phyloP scores from a whole-genome alignment of 2,113 vertebrate species.

The Channa argus region DNA sequence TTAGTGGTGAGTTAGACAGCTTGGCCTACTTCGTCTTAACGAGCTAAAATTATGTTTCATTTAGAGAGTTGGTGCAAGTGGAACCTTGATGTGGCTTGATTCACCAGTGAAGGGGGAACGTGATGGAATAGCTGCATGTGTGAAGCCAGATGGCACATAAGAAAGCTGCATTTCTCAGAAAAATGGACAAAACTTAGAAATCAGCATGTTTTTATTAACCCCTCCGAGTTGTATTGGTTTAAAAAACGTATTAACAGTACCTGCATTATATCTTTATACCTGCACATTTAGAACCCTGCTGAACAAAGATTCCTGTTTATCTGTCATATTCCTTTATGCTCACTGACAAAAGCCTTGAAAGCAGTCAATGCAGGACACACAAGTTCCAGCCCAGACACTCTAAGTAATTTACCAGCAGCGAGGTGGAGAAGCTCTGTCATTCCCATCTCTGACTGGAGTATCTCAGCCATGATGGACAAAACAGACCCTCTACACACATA shows the following conservation, averaged over 20 bases:
- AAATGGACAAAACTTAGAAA: background rate
- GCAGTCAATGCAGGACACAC: slow-evolving; percentile 10
- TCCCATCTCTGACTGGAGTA: slow-evolving; percentile 58
- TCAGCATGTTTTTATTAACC: background rate
- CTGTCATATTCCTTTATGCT: slow-evolving; percentile 2
- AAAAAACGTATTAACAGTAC: background rate
- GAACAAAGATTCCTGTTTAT: slow-evolving; percentile 16
- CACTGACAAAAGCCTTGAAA: slow-evolving; percentile 41
- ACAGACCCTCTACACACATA: slow-evolving; percentile 44
- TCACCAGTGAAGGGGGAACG: slow-evolving; percentile 30
- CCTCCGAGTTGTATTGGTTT: no score
- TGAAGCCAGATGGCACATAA: slow-evolving; percentile 44
- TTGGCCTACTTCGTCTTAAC: slow-evolving; percentile 47
- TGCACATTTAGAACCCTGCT: slow-evolving; percentile 23
- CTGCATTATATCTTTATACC: slow-evolving; percentile 19
- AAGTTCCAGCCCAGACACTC: slow-evolving; percentile 45
- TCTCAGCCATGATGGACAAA: slow-evolving; percentile 64
- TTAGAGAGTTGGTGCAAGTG: slow-evolving; percentile 37
- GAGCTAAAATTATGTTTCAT: slow-evolving; percentile 62
- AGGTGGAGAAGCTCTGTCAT: slow-evolving; percentile 53
- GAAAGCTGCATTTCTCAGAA: background rate
- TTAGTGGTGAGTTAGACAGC: slow-evolving; percentile 55
- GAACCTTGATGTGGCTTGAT: slow-evolving; percentile 59
- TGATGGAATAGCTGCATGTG: slow-evolving; percentile 32
- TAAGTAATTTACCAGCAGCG: slow-evolving; percentile 57